Evolutionary conservation across 2,797 vertebrate genomes (phyloP).

Genomic region (Morus bassanus): DNA sequence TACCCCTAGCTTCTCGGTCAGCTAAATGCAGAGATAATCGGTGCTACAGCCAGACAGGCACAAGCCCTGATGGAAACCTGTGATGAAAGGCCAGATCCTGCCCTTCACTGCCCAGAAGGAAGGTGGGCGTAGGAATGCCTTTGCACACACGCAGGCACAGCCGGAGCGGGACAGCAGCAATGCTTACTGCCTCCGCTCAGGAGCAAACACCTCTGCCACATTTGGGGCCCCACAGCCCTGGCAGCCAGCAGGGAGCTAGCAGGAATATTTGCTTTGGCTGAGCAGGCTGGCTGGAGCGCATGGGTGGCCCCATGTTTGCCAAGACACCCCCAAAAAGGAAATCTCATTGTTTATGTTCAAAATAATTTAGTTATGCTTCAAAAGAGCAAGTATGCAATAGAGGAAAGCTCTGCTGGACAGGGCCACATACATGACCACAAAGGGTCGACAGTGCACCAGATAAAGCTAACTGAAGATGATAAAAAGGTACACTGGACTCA

Average conservation of each 20-base stretch:
- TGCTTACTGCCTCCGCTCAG: neutral
- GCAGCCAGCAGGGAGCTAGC: neutral
- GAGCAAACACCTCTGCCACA: neutral
- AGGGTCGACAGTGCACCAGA: neutral
- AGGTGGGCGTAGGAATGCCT: neutral
- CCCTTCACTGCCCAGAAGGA: neutral
- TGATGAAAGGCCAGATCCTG: neutral
- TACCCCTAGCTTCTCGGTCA: neutral
- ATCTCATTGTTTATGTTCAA: neutral
- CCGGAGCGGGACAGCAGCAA: neutral
- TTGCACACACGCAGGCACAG: no score
- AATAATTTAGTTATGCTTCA: neutral
- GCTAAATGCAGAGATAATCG: neutral
- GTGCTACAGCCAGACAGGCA: neutral
- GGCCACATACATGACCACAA: accelerated
- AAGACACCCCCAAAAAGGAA: neutral
- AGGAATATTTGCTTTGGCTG: neutral
- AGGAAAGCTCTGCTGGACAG: neutral
- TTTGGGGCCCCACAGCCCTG: neutral
- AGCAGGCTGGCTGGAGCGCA: neutral
- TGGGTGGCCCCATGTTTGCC: neutral
- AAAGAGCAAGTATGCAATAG: neutral
- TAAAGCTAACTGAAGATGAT: no score
- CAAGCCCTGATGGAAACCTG: neutral
- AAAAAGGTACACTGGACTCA: neutral